Conservation (phyloP, 2,888 invertebrate species). For the Heliconius ethilla region DNA sequence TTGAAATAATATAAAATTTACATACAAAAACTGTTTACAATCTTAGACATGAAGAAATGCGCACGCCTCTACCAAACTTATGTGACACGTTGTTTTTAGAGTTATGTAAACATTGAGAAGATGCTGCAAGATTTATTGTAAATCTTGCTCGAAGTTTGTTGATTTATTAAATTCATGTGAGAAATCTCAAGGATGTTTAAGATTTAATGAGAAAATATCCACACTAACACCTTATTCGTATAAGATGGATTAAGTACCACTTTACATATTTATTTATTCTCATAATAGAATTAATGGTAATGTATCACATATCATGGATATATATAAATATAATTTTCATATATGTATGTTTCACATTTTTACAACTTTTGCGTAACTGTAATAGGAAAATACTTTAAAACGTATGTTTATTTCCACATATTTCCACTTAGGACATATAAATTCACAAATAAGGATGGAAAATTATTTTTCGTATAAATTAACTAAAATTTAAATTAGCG, state of each 20-base stretch:
- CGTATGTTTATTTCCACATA: too few species aligned
- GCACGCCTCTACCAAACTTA: not conserved
- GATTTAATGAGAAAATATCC: not conserved
- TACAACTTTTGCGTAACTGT: not conserved
- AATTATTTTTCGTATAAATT: too few species aligned
- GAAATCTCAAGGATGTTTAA: constrained; percentile 8
- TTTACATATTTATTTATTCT: not conserved
- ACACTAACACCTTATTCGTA: not conserved
- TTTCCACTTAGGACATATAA: too few species aligned
- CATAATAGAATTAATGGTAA: not conserved
- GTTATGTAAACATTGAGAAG: not conserved
- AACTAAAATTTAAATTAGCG: too few species aligned
- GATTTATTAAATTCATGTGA: constrained; percentile 10
- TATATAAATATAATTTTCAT: not conserved
- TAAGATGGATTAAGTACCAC: not conserved
- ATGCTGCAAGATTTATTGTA: not conserved
- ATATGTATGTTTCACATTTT: not conserved
- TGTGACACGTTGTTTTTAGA: not conserved
- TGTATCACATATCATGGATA: not conserved
- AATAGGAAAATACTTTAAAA: not conserved
- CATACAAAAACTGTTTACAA: not conserved
- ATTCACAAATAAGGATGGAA: not conserved
- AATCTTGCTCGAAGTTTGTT: constrained; percentile 1
- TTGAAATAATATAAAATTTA: not conserved
- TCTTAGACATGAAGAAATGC: not conserved